Conservation (phyloP, 2,888 invertebrate species). For the Cheilosia soror region DNA sequence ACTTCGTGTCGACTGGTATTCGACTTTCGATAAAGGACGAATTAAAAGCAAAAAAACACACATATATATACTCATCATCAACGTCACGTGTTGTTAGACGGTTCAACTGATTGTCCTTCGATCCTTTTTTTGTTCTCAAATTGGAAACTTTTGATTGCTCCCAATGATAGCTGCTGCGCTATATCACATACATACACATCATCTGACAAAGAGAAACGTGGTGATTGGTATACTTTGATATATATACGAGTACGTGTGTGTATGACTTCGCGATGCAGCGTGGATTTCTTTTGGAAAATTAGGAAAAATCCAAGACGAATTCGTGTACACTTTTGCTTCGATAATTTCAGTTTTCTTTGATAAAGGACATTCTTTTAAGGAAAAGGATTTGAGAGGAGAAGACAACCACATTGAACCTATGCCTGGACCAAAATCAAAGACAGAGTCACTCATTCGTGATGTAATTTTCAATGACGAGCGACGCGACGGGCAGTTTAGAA, state of each 20-base stretch:
- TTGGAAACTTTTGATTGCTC: slow-evolving; percentile 73
- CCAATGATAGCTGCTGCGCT: slow-evolving; percentile 34
- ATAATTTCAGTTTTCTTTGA: slow-evolving; percentile 67
- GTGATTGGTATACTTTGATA: slow-evolving; percentile 7
- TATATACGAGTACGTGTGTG: slow-evolving; percentile 2
- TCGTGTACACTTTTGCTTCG: slow-evolving; percentile 58
- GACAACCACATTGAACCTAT: slow-evolving; percentile 59
- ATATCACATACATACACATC: neutral
- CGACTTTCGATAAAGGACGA: slow-evolving; percentile 37
- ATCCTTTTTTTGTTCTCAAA: slow-evolving; percentile 54
- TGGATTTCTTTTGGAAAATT: slow-evolving; percentile 47
- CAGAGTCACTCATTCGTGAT: slow-evolving; percentile 68
- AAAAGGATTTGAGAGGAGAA: slow-evolving; percentile 31
- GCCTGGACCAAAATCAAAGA: slow-evolving; percentile 53
- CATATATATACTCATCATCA: slow-evolving; percentile 64
- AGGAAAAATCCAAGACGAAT: slow-evolving; percentile 35
- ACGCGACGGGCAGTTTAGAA: slow-evolving; percentile 22
- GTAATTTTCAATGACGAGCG: slow-evolving; percentile 67
- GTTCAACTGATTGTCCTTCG: slow-evolving; percentile 71
- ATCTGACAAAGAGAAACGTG: slow-evolving; percentile 4
- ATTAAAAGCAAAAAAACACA: slow-evolving; percentile 36
- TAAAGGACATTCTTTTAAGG: slow-evolving; percentile 64
- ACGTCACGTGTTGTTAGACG: slow-evolving; percentile 70
- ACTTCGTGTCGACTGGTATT: slow-evolving; percentile 8
- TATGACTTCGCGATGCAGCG: slow-evolving; percentile 53